These are phyloP conservation scores for Periplaneta americana DNA, from an alignment of 1,140 invertebrate species.

Conservation along the genomic window DNA sequence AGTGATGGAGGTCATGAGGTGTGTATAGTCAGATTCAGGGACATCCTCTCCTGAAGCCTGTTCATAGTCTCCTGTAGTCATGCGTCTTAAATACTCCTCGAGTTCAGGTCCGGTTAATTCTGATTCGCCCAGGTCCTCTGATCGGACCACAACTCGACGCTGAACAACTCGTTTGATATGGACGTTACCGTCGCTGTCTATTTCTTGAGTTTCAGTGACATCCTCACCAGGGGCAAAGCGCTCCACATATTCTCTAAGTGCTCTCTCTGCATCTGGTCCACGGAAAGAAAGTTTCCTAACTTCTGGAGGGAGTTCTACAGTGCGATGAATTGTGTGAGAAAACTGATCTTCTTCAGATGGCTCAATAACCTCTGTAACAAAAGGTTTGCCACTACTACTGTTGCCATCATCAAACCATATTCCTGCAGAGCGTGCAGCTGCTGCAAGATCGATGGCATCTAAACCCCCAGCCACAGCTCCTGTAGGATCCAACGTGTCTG, in stretches of 20 bases:
- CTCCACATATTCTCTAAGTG: conserved; percentile 43
- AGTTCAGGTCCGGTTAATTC: conserved; percentile 26
- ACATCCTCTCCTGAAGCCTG: conserved; percentile 10
- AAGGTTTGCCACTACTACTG: conserved; percentile 30
- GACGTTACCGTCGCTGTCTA: conserved; percentile 45
- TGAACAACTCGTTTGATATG: conserved; percentile 44
- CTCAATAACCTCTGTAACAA: conserved; percentile 43
- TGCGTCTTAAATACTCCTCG: conserved; percentile 26
- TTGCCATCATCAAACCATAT: conserved; percentile 37
- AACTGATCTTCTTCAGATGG: conserved; percentile 35
- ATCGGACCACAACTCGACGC: conserved; percentile 39
- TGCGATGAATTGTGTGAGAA: conserved; percentile 40
- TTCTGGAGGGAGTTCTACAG: conserved; percentile 44
- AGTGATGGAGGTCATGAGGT: conserved; percentile 13
- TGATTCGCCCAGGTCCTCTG: conserved; percentile 27
- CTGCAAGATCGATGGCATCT: conserved; percentile 29
- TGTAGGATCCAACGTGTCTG: conserved; percentile 54
- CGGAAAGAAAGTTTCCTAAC: conserved; percentile 47
- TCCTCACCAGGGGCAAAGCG: conserved; percentile 46
- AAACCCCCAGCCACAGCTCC: conserved; percentile 12
- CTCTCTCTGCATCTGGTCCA: conserved; percentile 44
- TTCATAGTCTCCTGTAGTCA: conserved; percentile 15
- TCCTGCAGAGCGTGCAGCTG: conserved; percentile 29
- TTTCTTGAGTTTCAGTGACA: conserved; percentile 39
- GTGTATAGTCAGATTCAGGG: conserved; percentile 13